These are phyloP conservation scores for Protodeltote pygarga DNA, from an alignment of 2,888 invertebrate species.

Conservation along the genomic window DNA sequence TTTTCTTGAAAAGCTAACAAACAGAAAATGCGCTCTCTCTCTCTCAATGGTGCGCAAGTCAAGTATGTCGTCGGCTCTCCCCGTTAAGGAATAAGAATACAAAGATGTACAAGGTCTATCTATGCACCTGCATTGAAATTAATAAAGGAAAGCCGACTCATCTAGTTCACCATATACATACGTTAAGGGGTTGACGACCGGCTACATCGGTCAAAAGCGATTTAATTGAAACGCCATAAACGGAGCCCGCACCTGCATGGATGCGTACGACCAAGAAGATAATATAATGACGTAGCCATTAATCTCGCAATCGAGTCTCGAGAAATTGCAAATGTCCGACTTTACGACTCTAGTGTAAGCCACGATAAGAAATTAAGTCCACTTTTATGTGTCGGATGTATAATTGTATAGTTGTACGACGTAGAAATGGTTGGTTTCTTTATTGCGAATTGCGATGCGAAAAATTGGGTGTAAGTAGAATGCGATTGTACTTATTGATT, in stretches of 20 bases:
- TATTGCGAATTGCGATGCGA: slow-evolving; percentile 5
- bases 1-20: too few relatives aligned
- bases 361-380: slow-evolving; percentile 35
- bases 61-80: slow-evolving; percentile 11
- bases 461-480: too few relatives aligned
- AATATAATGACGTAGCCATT: slow-evolving; percentile 46
- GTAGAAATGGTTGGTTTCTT: slow-evolving; percentile 16
- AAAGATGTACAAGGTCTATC: slow-evolving; percentile 6
- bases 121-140: slow-evolving; percentile 29
- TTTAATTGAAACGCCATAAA: slow-evolving; percentile 82
- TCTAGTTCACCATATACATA: slow-evolving; percentile 36
- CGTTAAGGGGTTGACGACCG: slow-evolving; percentile 48
- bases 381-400: slow-evolving; percentile 31
- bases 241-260: slow-evolving; percentile 67
- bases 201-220: slow-evolving; percentile 73
- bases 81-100: slow-evolving; percentile 16
- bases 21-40: too few relatives aligned
- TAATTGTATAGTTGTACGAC: slow-evolving; percentile 17
- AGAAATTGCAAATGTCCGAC: slow-evolving; percentile 48
- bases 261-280: slow-evolving; percentile 49
- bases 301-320: slow-evolving; percentile 52
- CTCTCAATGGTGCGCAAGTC: too few relatives aligned
- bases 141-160: slow-evolving; percentile 42
- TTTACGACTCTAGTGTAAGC: slow-evolving; percentile 38
- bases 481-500: too few relatives aligned